Evolutionary conservation across 2,888 invertebrate species (phyloP), one percentile per base, ranked within the genome.

Genomic region (Beris morrisii): DNA sequence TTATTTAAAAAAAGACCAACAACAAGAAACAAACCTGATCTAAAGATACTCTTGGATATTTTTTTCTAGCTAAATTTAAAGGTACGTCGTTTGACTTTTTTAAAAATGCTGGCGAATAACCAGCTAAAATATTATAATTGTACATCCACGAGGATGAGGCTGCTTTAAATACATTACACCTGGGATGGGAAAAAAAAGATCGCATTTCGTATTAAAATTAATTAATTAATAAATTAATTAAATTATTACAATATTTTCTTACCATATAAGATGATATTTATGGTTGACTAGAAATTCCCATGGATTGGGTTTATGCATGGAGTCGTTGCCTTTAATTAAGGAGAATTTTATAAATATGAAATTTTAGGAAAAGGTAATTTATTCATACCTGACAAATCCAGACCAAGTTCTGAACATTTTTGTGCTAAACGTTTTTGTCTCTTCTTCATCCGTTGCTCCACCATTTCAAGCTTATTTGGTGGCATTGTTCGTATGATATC

Each of bases 111-210:
- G 90, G 87, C 67, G 88, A 86, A 79, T 92, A 92, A 73, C 93
- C 93, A 7, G 92, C 92, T 79, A 93, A 86, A 63, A 92, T 81
- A 79, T 93, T 92, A 81, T 93, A 93, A 81, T 93, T 93, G 81
- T 92, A 92, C 89, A 93, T 92, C 93, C 93, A 93, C 0, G 93
- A 92, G 15, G 93, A 92, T n/a, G 93, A 93, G 3, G 91, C 91
- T 5, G 91, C 90, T 83, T 91, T 91, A 77, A 91, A 91, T 69
- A 91, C 87, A 76, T 91, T 91, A 77, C 91, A 91, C 87, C 87
- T 87, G 76, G 38, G 76, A 74, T 45, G 22, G 52, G 0, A 31
- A 59, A 59, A n/a, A 13, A 50, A 31, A 15, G 11, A 30, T n/a
- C n/a, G 5, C 2, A 31, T 31, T 13, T 31, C 28, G 9, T 28